Evolutionary conservation across 2,113 vertebrate species (phyloP).

Genomic region (Struthio camelus): DNA sequence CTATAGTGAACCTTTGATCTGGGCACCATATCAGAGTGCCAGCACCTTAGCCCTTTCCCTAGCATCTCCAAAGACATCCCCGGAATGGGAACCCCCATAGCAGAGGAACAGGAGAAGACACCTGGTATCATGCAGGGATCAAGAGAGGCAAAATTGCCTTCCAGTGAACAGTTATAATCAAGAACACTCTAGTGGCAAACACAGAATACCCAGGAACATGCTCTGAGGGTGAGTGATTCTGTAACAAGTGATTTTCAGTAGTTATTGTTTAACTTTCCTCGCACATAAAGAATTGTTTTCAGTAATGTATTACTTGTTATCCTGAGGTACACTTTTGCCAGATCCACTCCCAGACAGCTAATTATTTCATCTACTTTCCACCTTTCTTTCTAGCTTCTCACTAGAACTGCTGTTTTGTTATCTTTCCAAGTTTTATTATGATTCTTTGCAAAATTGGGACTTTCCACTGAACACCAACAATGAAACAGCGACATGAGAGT

Average conservation of each 20-base stretch:
- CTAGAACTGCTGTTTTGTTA: not conserved
- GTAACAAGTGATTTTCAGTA: not conserved
- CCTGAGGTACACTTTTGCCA: not conserved
- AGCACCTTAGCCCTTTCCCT: not conserved
- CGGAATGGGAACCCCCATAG: not conserved
- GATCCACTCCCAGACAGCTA: not conserved
- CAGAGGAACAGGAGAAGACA: not conserved
- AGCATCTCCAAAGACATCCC: not conserved
- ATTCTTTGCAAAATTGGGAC: not conserved
- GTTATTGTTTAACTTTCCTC: not conserved
- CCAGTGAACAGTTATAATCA: not conserved
- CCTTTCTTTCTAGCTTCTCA: not conserved
- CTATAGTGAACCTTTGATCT: not conserved
- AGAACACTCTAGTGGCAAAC: not conserved
- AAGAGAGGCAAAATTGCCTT: not conserved
- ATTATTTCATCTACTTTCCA: constrained; percentile 4
- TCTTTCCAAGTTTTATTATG: not conserved
- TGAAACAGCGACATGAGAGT: not conserved
- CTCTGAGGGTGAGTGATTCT: not conserved
- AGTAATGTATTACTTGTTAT: not conserved
- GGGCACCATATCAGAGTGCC: not conserved
- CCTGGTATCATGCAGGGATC: not conserved
- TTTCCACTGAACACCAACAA: not conserved
- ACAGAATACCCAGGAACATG: not conserved
- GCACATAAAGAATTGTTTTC: not conserved